Evolutionary conservation across 2,797 vertebrate genomes (phyloP), one percentile per base, ranked within the genome.

Genomic region (Peromyscus melanophrys): DNA sequence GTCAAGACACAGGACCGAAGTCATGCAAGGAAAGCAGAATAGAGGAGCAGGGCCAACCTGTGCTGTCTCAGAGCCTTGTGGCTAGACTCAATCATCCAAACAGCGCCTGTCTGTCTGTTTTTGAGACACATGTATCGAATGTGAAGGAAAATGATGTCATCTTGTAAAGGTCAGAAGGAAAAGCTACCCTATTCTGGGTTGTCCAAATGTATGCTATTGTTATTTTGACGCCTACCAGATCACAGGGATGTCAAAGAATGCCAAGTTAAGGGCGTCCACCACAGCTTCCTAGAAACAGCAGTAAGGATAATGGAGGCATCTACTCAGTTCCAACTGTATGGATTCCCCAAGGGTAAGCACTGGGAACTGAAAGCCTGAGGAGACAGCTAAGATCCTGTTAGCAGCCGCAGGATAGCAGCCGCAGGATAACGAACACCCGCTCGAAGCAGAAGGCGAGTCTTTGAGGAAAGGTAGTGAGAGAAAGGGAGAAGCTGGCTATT

Each of bases 91-190:
- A 81, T 76, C 49, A 93, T 67, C 40, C 46, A 83, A 83, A 46
- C 37, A 69, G 19, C 6, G 11, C 49, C 31, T n/a, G 61, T 31
- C 59, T 63, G 16, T 52, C 40, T 61, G 37, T 10, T n/a, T 23
- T 61, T 61, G 86, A 89, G 55, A 76, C 27, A 31, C 96, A 55
- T 23, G 49, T 61, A 52, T 29, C 19, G 10, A 84, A 81, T 23
- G 12, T 21, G 52, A 76, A 89, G 86, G 65, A 88, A 73, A 90
- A 81, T 29, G 29, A 40, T 11, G 19, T n/a, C 46, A 63, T 80
- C 95, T 61, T 84, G 37, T 43, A 82, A 94, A 89, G 80, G 89
- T 61, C 40, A 49, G 43, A 29, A 89, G 84, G 55, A 57, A 94
- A 96, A 27, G 29, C 49, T 13, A 80, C 63, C 27, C 9, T 73